Evolutionary conservation across 2,113 vertebrate species (phyloP).

Genomic region (Fregata magnificens): DNA sequence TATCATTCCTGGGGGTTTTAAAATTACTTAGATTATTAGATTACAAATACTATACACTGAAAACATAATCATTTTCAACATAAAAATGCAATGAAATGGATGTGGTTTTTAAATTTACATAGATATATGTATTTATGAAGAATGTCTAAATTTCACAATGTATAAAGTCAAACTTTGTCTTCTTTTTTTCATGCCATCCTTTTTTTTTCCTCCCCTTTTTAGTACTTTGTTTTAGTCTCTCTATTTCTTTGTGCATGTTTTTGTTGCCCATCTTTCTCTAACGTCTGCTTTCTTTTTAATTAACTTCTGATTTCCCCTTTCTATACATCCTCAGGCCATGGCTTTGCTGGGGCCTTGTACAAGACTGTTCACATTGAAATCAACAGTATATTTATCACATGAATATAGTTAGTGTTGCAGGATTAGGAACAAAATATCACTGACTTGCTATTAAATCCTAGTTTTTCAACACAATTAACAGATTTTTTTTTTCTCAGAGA

Average conservation of each 20-base stretch:
- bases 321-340: neutral
- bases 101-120: neutral
- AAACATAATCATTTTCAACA: neutral
- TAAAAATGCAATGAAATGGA: neutral
- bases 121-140: neutral
- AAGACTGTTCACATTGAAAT: neutral
- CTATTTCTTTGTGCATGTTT: neutral
- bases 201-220: neutral
- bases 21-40: neutral
- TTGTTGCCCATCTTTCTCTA: neutral
- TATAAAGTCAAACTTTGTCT: neutral
- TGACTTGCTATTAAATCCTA: neutral
- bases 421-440: neutral
- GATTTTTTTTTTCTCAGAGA: neutral
- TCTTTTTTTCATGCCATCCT: neutral
- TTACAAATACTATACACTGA: neutral
- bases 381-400: neutral
- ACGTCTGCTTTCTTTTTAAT: neutral
- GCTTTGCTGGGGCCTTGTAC: neutral
- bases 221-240: neutral
- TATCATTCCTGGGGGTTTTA: neutral
- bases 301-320: neutral
- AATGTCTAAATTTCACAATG: neutral
- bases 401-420: neutral
- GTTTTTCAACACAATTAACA: neutral